Evolutionary conservation across 2,113 vertebrate genomes (phyloP).

Genomic region (Siniperca chuatsi): DNA sequence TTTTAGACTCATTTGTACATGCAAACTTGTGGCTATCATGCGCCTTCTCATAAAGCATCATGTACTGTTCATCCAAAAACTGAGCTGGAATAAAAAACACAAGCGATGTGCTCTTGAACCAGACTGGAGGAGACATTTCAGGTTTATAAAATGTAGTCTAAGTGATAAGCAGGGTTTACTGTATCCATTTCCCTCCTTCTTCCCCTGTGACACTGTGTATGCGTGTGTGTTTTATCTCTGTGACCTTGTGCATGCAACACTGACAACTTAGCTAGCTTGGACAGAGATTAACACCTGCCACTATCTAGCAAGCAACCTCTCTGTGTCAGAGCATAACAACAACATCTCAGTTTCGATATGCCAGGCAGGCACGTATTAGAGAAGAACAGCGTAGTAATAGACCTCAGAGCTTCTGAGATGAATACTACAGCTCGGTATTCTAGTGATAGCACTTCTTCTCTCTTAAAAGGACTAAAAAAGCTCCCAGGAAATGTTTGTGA

Average conservation of each 20-base stretch:
- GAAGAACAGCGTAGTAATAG: not conserved
- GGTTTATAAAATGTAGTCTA: conserved; percentile 25
- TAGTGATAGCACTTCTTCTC: not conserved
- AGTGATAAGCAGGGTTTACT: conserved; percentile 27
- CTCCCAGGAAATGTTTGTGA: not conserved
- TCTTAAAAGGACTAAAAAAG: conserved; percentile 12
- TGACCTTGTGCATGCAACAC: conserved; percentile 42
- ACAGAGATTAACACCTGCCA: conserved; percentile 61
- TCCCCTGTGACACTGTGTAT: not conserved
- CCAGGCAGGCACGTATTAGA: not conserved
- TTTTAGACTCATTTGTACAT: not conserved
- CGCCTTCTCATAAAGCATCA: not conserved
- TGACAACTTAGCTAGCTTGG: not conserved
- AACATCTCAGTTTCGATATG: not conserved
- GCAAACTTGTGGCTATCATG: conserved; percentile 17
- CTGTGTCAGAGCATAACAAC: conserved; percentile 6
- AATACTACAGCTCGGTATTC: conserved; percentile 20
- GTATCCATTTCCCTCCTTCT: not conserved
- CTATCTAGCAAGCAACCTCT: conserved; percentile 13
- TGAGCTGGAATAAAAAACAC: not conserved
- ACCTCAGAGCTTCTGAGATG: conserved; percentile 22
- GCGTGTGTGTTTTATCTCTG: conserved; percentile 22
- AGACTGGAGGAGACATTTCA: conserved; percentile 15
- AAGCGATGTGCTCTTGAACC: not conserved
- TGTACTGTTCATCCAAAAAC: not conserved